Evolutionary conservation across 2,113 vertebrate species (phyloP), one percentile per base, ranked within the genome.

Genomic region (Dasypus novemcinctus): DNA sequence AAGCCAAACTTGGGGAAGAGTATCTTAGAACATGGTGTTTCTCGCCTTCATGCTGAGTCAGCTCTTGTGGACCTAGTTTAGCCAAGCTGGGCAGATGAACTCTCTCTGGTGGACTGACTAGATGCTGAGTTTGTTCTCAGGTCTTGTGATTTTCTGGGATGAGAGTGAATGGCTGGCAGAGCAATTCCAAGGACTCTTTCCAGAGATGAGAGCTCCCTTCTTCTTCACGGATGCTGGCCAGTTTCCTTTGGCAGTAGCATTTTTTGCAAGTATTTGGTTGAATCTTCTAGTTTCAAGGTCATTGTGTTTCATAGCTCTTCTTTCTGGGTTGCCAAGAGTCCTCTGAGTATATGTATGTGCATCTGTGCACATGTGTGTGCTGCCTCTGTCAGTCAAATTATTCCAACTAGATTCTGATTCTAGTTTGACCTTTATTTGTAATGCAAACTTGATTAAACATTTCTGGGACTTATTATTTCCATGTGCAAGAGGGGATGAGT

Each of bases 131-230:
- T 95, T 92, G 74, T 82, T 79, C 75, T 89, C 71, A 80, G 74
- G 86, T 84, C 93, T 94, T 95, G 79, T 95, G 97, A 83, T 87
- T 96, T 95, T 93, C 90, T 95, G 85, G 85, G 84, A 49, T 82
- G 57, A 80, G 78, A 71, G n/a, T 86, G 85, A 96, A 80, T 93
- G 69, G 14, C 81, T 94, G 59, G 87, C 72, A 74, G 90, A 76
- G 69, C 21, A 33, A 38, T 88, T 69, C 64, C 87, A 87, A 87
- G 54, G 89, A 87, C 85, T 83, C 72, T 93, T 61, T 76, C 92
- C 33, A 25, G 76, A 71, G 68, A 72, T 52, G 75, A 83, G 49
- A 21, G 25, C 52, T 80, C 57, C 81, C 72, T 84, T 25, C 59
- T 96, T 76, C 57, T 36, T 84, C 69, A 27, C 33, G 69, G 46